A percentile compares a stretch with the other conserved stretches of the same genome.
Evolutionary conservation across 2,797 vertebrate genomes (phyloP).

Genomic region (Paramormyrops hopkinsi): DNA sequence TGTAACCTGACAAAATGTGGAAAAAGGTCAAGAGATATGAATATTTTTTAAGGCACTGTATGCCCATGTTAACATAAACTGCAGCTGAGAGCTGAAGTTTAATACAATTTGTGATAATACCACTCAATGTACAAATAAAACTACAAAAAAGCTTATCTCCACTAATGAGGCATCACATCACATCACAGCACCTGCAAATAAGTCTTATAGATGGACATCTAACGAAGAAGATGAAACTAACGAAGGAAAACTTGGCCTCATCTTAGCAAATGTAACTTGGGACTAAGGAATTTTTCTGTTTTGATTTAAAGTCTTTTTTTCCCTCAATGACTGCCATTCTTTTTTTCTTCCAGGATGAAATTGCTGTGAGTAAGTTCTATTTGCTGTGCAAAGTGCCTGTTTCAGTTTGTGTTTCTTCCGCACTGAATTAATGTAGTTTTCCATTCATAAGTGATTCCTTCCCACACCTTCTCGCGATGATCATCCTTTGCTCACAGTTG

Average conservation of each 20-base stretch:
- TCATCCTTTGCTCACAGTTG: not conserved
- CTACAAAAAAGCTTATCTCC: constrained; percentile 8
- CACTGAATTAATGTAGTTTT: not conserved
- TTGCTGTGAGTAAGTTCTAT: not conserved
- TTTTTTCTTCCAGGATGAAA: not conserved
- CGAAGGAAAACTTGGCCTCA: not conserved
- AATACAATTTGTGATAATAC: not conserved
- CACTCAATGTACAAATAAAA: not conserved
- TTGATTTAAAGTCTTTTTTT: not conserved
- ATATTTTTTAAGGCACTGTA: no score
- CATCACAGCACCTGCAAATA: not conserved
- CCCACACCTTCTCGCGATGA: not conserved
- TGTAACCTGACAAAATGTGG: not conserved
- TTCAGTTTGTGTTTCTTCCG: not conserved
- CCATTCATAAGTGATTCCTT: not conserved
- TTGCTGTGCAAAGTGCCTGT: not conserved
- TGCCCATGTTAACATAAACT: not conserved
- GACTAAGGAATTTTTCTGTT: not conserved
- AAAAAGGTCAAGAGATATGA: no score
- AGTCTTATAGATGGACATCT: not conserved
- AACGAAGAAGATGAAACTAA: not conserved
- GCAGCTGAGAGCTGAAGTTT: not conserved
- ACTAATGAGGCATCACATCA: not conserved
- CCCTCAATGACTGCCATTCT: not conserved
- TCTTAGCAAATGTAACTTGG: not conserved